Conservation (phyloP, 2,888 invertebrate species). For the Parnassius mnemosyne region DNA sequence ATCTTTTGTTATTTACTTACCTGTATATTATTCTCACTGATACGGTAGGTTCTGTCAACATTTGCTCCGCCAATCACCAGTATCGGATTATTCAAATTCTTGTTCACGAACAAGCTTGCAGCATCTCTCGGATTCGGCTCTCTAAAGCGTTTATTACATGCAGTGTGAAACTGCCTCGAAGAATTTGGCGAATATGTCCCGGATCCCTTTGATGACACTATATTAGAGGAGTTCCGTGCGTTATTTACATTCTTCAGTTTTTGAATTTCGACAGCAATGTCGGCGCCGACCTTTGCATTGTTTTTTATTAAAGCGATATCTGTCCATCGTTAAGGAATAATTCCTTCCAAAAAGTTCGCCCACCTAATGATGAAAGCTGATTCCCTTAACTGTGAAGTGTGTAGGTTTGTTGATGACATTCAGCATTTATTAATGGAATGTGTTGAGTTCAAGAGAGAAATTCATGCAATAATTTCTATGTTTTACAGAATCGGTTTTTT, state of each 20-base stretch:
- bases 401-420: no score
- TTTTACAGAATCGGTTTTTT: no score
- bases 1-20: slow-evolving; percentile 72
- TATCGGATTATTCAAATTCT: slow-evolving; percentile 46
- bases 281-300: slow-evolving; percentile 91
- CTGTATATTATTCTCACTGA: slow-evolving; percentile 82
- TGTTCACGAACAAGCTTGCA: slow-evolving; percentile 33
- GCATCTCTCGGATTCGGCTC: slow-evolving; percentile 34
- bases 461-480: no score
- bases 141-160: slow-evolving; percentile 35
- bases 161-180: slow-evolving; percentile 55
- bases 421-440: no score
- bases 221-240: slow-evolving; percentile 50
- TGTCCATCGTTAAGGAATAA: slow-evolving; percentile 49
- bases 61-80: slow-evolving; percentile 90
- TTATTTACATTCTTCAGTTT: slow-evolving; percentile 57
- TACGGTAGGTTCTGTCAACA: slow-evolving; percentile 85
- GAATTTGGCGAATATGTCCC: slow-evolving; percentile 22
- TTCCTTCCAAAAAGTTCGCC: no score
- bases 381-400: no score
- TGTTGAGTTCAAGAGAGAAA: no score
- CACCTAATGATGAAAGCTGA: no score
- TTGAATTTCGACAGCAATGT: slow-evolving; percentile 86
- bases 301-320: slow-evolving; percentile 96
- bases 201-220: slow-evolving; percentile 41